Evolutionary conservation across 2,888 invertebrate genomes (phyloP), one percentile per base, ranked within the genome.

Genomic region (Sicus ferrugineus): DNA sequence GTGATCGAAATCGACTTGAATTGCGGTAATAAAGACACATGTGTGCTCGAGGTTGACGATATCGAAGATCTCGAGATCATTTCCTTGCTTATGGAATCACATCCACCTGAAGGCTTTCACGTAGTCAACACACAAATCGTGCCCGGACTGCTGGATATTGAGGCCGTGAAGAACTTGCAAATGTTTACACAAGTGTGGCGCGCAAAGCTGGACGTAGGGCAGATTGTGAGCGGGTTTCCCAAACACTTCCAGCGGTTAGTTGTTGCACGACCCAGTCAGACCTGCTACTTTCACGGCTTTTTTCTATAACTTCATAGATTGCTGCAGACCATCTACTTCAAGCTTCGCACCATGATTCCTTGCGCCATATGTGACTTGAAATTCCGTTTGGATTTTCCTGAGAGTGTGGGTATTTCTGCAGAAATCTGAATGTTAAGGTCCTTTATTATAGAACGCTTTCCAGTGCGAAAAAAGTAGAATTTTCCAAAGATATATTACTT

Each of bases 121-220:
- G 89, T 93, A 58, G 93, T 92, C 56, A 93, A 93, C 79, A 93
- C 93, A 0, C 92, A 94, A 83, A 87, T 87, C 34, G 89, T 93
- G 68, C 93, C 93, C 1, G 94, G 93, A 0, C 85, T 91, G 71
- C 88, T 89, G 56, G 90, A 90, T 71, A 85, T 90, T 73, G 90
- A 91, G 77, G 88, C 90, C 11, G 90, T 91, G 0, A 87, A 89
- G 75, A 92, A 91, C 82, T 85, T 92, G 52, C 92, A 94, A 87
- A 93, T 94, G 92, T 94, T 95, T 80, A 90, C 94, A 0, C 95
- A 96, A 82, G 90, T 96, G 23, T 93, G 93, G 87, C 86, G 91
- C 48, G 88, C 90, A 0, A 90, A 90, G 79, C 86, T 91, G 48
- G 87, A 88, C 7, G 79, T 86, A 1, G 83, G 81, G 16, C 77